A percentile compares a stretch with the other conserved stretches of the same genome.
These are phyloP conservation scores for Notarius lentiginosus DNA, from an alignment of 2,113 vertebrate genomes.

Conservation along the genomic window DNA sequence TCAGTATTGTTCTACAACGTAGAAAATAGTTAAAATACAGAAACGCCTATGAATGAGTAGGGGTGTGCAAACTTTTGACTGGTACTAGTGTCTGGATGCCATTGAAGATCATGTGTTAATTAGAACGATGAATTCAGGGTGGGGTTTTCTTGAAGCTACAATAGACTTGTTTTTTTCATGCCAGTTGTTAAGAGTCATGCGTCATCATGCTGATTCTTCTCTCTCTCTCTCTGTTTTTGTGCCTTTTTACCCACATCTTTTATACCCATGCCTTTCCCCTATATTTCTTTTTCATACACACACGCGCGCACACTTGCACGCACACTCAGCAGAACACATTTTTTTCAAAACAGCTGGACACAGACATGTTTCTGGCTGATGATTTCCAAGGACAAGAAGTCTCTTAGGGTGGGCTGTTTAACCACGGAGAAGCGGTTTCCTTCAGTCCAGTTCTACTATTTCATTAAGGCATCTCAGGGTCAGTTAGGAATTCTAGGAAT, in stretches of 20 bases:
- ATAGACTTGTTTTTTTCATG: neutral
- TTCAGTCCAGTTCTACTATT: conserved; percentile 20
- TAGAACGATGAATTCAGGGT: neutral
- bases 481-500: conserved; percentile 38
- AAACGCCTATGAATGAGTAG: too few species aligned
- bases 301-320: neutral
- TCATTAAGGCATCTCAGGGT: conserved; percentile 36
- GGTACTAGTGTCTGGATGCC: neutral
- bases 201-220: neutral
- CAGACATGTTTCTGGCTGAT: conserved; percentile 16
- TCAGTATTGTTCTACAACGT: too few species aligned
- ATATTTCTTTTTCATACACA: conserved; percentile 13
- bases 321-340: neutral
- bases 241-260: neutral
- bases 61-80: too few species aligned
- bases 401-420: conserved; percentile 30
- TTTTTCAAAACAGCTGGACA: neutral
- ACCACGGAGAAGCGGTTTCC: conserved; percentile 43
- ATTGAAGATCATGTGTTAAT: too few species aligned
- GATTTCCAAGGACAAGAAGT: conserved; percentile 9
- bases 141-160: neutral
- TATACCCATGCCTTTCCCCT: neutral
- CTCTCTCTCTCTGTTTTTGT: neutral
- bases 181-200: neutral
- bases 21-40: too few species aligned